Percentiles rank a stretch among this genome's conserved stretches.
These are phyloP conservation scores for Tupaia tana DNA, from an alignment of 2,113 vertebrate genomes.

Conservation along the genomic window DNA sequence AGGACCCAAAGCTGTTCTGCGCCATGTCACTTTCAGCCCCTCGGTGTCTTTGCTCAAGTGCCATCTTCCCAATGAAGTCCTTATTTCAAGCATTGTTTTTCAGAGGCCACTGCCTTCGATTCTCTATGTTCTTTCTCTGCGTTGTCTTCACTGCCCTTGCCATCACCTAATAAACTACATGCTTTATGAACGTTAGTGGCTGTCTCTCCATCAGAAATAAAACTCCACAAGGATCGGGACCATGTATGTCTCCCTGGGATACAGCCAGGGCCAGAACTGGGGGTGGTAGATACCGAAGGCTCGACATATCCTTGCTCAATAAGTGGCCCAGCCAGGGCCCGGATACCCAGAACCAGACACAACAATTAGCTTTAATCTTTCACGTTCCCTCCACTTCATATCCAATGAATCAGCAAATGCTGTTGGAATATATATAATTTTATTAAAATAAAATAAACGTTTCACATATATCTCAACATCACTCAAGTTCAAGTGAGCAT, in stretches of 20 bases:
- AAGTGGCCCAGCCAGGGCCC: too few relatives aligned
- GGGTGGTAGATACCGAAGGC: fast-evolving
- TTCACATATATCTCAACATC: neutral
- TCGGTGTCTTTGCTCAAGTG: neutral
- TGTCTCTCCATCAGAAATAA: neutral
- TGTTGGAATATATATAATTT: neutral
- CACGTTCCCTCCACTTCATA: neutral
- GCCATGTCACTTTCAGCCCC: neutral
- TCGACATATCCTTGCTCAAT: fast-evolving
- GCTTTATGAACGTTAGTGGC: too few relatives aligned
- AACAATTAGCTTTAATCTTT: neutral
- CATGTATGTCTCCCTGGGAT: fast-evolving
- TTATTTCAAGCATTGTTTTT: neutral
- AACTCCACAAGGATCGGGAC: neutral
- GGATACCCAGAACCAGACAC: neutral
- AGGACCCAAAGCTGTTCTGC: neutral
- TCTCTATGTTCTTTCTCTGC: neutral
- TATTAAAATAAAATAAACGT: neutral
- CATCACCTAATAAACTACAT: too few relatives aligned
- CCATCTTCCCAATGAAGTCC: neutral
- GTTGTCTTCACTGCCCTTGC: too few relatives aligned
- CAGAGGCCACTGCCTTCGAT: neutral
- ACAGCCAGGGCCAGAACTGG: neutral
- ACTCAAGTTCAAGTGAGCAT: neutral
- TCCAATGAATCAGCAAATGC: neutral